Evolutionary conservation across 2,888 invertebrate species (phyloP), one percentile per base, ranked within the genome.

Genomic region (Pristionchus exspectatus): DNA sequence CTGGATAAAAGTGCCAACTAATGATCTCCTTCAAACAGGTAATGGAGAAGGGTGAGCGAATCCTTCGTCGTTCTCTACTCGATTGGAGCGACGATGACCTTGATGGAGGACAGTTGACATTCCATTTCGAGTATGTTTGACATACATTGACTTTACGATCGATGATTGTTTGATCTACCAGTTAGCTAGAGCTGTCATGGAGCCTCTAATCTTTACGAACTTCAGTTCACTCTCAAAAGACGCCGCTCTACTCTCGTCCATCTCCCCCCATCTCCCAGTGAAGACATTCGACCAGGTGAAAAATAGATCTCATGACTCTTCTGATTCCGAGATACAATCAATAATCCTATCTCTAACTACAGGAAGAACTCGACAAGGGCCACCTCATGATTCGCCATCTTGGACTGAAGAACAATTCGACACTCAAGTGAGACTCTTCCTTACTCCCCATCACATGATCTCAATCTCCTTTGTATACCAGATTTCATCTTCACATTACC

Each of bases 41-140:
- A 18, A 88, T 92, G 16, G 92, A 92, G 87, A 90, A 93, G 33
- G 94, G 93, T 50, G 94, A 95, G 89, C 90, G 94, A 50, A 91
- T 92, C 1, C 90, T 94, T 16, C 91, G 93, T 33, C 92, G 92
- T 2, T 91, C 92, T 77, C 90, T 94, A 10, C 90, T 94, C 38
- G 93, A 93, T 18, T 94, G 94, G 94, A 90, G 90, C 16, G 95
- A 95, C 77, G 91, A 90, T 21, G 94, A 94, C 87, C 77, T 93
- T 9, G 93, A 92, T 90, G 89, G 91, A 33, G 90, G 91, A 30
- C 91, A 91, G 7, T 90, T 93, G 16, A 66, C 91, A 2, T 94
- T 94, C 89, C 88, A 92, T 50, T 94, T 94, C 83, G 85, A 90
- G 88, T 88, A 4, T 30, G 81, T 3, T 50, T 88, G 21, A 54